Conservation (phyloP, 1,140 invertebrate genomes). For the Acyrthosiphon pisum region DNA sequence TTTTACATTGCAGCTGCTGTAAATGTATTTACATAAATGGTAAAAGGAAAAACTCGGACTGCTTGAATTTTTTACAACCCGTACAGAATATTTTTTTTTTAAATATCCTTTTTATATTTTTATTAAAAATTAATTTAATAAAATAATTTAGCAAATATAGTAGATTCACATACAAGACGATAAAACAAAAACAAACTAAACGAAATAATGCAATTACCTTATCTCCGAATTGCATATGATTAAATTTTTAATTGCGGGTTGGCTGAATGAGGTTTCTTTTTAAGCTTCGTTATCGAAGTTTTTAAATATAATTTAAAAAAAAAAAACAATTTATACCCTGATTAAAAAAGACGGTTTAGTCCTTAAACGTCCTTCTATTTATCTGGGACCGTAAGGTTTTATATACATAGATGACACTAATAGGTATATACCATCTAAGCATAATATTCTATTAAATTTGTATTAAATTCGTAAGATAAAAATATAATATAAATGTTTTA, state of each 20-base stretch:
- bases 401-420: not conserved
- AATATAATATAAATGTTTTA: too few relatives aligned
- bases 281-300: not conserved
- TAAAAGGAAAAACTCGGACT: not conserved
- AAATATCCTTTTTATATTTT: not conserved
- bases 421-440: not conserved
- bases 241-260: not conserved
- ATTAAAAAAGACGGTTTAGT: not conserved
- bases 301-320: not conserved
- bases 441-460: not conserved
- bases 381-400: not conserved
- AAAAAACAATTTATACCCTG: not conserved
- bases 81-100: not conserved
- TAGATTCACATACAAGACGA: not conserved
- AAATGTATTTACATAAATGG: conserved; percentile 41
- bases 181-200: not conserved
- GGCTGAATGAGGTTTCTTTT: not conserved
- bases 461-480: too few relatives aligned
- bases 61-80: conserved; percentile 4
- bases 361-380: not conserved
- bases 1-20: conserved; percentile 23
- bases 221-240: not conserved
- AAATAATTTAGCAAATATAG: not conserved
- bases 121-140: conserved; percentile 19
- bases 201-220: not conserved